Conservation (phyloP, 2,113 vertebrate species). For the Heptranchias perlo region DNA sequence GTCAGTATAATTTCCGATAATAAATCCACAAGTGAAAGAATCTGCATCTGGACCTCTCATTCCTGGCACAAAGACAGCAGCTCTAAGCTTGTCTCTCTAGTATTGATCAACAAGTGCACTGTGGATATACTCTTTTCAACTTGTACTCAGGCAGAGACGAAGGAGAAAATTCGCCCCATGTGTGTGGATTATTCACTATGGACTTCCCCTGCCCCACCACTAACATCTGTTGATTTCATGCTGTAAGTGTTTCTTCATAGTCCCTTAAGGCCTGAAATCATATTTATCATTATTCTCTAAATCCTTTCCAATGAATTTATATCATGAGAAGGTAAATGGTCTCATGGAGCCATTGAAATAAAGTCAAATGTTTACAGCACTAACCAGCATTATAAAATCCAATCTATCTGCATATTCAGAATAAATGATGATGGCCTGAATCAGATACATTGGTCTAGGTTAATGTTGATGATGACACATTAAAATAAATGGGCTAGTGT, state of each 20-base stretch:
- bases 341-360: background rate
- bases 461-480: too few relatives aligned
- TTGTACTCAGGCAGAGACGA: background rate
- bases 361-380: too few relatives aligned
- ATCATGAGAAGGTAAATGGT: background rate
- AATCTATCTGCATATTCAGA: too few relatives aligned
- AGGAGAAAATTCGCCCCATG: background rate
- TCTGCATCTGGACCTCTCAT: background rate
- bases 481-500: too few relatives aligned
- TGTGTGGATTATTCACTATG: background rate
- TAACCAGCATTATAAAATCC: too few relatives aligned
- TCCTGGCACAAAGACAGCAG: background rate
- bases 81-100: background rate
- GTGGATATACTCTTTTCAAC: background rate
- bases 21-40: background rate
- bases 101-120: background rate
- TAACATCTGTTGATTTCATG: background rate
- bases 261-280: background rate
- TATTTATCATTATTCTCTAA: background rate
- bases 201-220: background rate
- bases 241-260: background rate
- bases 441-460: too few relatives aligned
- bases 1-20: background rate
- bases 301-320: background rate
- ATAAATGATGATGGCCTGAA: too few relatives aligned